These are phyloP conservation scores for Phainopepla nitens DNA, from an alignment of 2,113 vertebrate species.

Conservation along the genomic window DNA sequence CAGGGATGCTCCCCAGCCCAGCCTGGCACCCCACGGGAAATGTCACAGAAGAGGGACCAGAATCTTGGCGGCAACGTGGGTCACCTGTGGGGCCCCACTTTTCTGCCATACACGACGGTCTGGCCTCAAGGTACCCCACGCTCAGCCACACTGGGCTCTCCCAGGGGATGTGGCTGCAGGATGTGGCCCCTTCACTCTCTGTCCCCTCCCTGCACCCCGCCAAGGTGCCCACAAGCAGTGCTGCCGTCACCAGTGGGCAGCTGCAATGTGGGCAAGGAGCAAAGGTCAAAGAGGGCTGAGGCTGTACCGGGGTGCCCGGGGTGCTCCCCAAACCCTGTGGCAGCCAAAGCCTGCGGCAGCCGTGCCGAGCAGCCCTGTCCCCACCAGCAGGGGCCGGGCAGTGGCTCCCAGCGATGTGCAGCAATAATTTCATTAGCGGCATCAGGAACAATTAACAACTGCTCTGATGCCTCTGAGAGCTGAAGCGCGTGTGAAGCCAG, in stretches of 20 bases:
- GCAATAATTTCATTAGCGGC: slow-evolving; percentile 71
- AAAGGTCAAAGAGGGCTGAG: neutral
- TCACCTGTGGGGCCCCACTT: neutral
- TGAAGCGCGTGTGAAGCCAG: slow-evolving; percentile 33
- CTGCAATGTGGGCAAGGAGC: neutral
- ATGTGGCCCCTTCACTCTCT: neutral
- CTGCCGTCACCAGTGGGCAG: neutral
- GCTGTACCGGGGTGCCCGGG: fast-evolving
- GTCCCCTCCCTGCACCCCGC: neutral
- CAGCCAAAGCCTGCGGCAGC: fast-evolving
- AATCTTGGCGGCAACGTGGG: fast-evolving
- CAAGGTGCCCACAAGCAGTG: neutral
- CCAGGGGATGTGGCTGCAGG: neutral
- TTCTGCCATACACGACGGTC: too few species aligned
- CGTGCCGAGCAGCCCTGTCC: fast-evolving
- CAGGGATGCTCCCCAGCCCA: neutral
- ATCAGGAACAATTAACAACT: slow-evolving; percentile 74
- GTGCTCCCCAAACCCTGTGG: neutral
- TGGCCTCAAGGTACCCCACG: neutral
- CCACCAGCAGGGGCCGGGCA: fast-evolving
- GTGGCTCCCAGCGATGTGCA: neutral
- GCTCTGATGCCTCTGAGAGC: slow-evolving; percentile 63
- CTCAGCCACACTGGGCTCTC: neutral
- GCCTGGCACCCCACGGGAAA: neutral
- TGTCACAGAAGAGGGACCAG: neutral